Conservation (phyloP, 2,888 invertebrate species). For the Harpalus rufipes region DNA sequence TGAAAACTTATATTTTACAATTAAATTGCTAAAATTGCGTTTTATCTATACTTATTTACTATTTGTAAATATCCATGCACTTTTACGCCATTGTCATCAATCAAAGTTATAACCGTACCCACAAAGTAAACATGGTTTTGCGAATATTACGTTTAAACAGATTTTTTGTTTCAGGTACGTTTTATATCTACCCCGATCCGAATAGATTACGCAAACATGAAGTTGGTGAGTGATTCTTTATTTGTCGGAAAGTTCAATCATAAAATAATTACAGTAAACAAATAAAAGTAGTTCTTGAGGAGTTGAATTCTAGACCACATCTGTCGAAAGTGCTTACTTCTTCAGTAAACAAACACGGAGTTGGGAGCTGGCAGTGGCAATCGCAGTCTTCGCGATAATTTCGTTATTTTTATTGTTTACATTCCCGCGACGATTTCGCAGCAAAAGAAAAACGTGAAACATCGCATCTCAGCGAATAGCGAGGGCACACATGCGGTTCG, state of each 20-base stretch:
- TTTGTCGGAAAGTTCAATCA: slow-evolving; percentile 1
- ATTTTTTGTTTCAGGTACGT: slow-evolving; percentile 36
- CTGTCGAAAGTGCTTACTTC: slow-evolving; percentile 35
- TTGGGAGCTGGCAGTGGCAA: not conserved
- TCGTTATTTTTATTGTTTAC: slow-evolving; percentile 58
- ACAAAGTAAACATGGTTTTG: no score
- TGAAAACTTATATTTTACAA: no score
- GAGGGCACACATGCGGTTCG: slow-evolving; percentile 71
- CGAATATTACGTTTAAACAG: no score
- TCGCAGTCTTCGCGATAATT: slow-evolving; percentile 41
- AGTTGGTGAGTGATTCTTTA: slow-evolving; percentile 27
- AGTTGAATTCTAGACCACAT: not conserved
- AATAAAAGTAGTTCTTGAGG: not conserved
- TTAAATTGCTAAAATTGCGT: no score
- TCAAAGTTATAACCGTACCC: no score
- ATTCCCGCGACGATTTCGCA: slow-evolving; percentile 44
- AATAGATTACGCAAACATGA: no score
- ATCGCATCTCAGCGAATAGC: slow-evolving; percentile 21
- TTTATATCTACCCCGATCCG: not conserved
- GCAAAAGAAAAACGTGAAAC: slow-evolving; percentile 53
- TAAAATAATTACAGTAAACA: slow-evolving; percentile 16
- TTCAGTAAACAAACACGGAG: slow-evolving; percentile 12
- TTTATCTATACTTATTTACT: no score
- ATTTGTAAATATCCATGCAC: no score
- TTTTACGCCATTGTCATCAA: no score